A percentile compares a stretch with the other conserved stretches of the same genome.
Evolutionary conservation across 2,888 invertebrate genomes (phyloP).

Genomic region (Linhomoeus sp.): DNA sequence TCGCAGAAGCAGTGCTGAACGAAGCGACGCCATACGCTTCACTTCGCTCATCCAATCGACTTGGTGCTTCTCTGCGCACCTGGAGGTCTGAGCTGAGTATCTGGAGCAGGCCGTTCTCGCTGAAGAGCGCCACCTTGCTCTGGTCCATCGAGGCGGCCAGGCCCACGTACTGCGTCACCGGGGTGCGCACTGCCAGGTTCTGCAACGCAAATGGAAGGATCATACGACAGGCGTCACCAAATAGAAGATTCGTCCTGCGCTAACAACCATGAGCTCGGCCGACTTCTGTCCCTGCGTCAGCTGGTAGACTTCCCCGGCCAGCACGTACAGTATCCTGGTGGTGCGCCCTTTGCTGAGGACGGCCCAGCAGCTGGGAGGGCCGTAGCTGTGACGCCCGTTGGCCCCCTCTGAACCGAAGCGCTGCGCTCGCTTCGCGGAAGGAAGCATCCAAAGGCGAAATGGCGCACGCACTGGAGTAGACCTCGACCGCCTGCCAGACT

Average conservation of each 20-base stretch:
- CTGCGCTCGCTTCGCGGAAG: background rate
- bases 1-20: slow-evolving; percentile 50
- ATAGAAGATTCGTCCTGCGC: no score
- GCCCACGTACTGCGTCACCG: slow-evolving; percentile 41
- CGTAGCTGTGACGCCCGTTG: background rate
- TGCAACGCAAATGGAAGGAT: background rate
- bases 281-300: slow-evolving; percentile 38
- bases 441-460: slow-evolving; percentile 12
- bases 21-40: no score
- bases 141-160: slow-evolving; percentile 71
- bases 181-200: slow-evolving; percentile 13
- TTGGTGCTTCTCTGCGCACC: no score
- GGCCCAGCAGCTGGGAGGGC: slow-evolving; percentile 41
- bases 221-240: no score
- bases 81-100: slow-evolving; percentile 54
- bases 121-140: slow-evolving; percentile 60
- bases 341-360: slow-evolving; percentile 40
- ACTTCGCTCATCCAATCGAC: no score
- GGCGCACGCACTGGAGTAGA: slow-evolving; percentile 48
- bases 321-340: slow-evolving; percentile 42
- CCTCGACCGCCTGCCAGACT: slow-evolving; percentile 43
- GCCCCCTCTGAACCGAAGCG: no score
- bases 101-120: slow-evolving; percentile 67
- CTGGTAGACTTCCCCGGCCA: slow-evolving; percentile 40
- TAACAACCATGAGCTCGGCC: no score